Conservation (phyloP, 2,888 invertebrate genomes). For the Leptura quadrifasciata region DNA sequence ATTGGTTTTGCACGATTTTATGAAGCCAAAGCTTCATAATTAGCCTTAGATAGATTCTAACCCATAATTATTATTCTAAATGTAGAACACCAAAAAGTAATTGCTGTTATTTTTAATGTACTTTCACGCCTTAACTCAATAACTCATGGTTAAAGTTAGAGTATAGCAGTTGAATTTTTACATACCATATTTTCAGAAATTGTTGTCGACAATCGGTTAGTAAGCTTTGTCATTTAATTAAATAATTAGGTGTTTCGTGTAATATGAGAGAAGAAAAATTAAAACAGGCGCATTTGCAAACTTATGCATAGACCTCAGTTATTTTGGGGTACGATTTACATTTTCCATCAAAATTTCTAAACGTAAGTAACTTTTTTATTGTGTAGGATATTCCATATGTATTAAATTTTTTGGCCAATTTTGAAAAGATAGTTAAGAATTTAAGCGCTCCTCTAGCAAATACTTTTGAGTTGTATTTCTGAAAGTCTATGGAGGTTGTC, state of each 20-base stretch:
- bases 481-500: not conserved
- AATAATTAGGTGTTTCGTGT: slow-evolving; percentile 2
- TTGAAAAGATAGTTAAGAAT: not conserved
- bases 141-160: slow-evolving; percentile 9
- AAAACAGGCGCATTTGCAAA: slow-evolving; percentile 30
- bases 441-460: not conserved
- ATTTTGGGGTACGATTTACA: slow-evolving; percentile 22
- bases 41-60: slow-evolving; percentile 34
- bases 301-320: slow-evolving; percentile 16
- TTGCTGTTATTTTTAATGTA: slow-evolving; percentile 19
- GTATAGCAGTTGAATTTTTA: not conserved
- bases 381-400: slow-evolving; percentile 16
- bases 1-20: slow-evolving; percentile 29
- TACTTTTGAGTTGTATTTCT: not conserved
- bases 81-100: slow-evolving; percentile 37
- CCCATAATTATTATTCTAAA: slow-evolving; percentile 33
- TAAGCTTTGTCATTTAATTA: slow-evolving; percentile 1
- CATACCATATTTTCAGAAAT: slow-evolving; percentile 4
- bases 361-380: slow-evolving; percentile 19
- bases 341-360: slow-evolving; percentile 21
- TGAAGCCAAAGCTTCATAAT: slow-evolving; percentile 17
- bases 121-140: slow-evolving; percentile 27
- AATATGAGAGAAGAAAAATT: not conserved
- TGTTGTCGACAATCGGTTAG: slow-evolving; percentile 13
- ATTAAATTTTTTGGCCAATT: slow-evolving; percentile 15